Evolutionary conservation across 2,797 vertebrate genomes (phyloP).

Genomic region (Sarcophilus harrisii): DNA sequence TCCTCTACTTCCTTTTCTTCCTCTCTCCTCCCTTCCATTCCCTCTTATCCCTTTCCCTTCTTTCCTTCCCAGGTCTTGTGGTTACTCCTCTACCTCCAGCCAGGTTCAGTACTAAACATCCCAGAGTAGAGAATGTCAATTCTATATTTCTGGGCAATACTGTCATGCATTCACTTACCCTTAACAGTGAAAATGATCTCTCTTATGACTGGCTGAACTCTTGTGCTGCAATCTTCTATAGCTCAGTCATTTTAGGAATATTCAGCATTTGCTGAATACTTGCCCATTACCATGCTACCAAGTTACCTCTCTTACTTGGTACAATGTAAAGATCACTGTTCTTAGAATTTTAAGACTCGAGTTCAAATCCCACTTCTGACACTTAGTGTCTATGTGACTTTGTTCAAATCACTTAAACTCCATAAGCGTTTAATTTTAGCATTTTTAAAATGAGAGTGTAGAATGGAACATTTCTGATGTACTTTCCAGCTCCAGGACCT

Average conservation of each 20-base stretch:
- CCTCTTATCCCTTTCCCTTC: not conserved
- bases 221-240: not conserved
- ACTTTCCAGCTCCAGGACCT: not conserved
- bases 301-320: not conserved
- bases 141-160: not conserved
- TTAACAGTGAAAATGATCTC: not conserved
- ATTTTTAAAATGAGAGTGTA: not conserved
- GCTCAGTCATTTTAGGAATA: no score
- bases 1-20: not conserved
- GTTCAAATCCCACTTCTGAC: not conserved
- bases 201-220: not conserved
- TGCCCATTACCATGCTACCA: not conserved
- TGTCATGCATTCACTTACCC: not conserved
- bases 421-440: not conserved
- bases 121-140: not conserved
- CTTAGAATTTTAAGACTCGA: not conserved
- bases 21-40: no score
- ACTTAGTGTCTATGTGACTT: not conserved
- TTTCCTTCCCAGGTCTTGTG: not conserved
- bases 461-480: not conserved
- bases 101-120: not conserved
- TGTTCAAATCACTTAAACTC: not conserved
- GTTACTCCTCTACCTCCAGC: not conserved
- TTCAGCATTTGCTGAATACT: not conserved
- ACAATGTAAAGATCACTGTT: not conserved